A percentile compares a stretch with the other conserved stretches of the same genome.
Conservation (phyloP, 2,797 vertebrate species). For the Peromyscus melanophrys region DNA sequence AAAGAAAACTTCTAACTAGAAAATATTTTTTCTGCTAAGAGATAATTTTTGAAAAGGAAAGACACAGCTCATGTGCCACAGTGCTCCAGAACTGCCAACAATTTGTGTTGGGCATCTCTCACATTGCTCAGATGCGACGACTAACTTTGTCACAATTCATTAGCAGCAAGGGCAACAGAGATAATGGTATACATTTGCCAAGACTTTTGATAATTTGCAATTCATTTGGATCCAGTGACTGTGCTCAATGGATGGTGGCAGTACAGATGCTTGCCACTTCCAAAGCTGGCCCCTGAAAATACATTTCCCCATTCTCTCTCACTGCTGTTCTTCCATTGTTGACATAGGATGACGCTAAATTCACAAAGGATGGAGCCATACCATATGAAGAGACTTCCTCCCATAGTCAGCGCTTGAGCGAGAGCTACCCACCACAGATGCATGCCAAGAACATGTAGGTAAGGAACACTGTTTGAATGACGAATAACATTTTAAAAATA, state of each 20-base stretch:
- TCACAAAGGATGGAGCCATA: not conserved
- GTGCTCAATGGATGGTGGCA: not conserved
- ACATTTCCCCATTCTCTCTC: not conserved
- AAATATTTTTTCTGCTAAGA: conserved; percentile 46
- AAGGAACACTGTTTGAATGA: not conserved
- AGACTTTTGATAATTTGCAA: not conserved
- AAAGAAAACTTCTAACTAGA: not conserved
- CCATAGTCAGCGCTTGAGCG: not conserved
- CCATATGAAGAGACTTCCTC: not conserved
- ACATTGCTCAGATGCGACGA: not conserved
- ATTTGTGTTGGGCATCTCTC: not conserved
- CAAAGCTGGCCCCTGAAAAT: not conserved
- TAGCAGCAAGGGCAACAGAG: not conserved
- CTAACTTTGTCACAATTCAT: conserved; percentile 48
- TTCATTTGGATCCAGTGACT: not conserved
- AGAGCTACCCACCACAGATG: not conserved
- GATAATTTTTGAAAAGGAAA: conserved; percentile 1
- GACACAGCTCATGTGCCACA: not conserved
- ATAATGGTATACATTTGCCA: not conserved
- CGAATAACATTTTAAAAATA: not conserved
- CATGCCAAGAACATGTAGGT: not conserved
- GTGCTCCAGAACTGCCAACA: not conserved
- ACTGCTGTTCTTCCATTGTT: not conserved
- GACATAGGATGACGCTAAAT: not conserved
- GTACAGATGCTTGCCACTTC: not conserved